Evolutionary conservation across 2,797 vertebrate species (phyloP).

Genomic region (Pagetopsis macropterus): DNA sequence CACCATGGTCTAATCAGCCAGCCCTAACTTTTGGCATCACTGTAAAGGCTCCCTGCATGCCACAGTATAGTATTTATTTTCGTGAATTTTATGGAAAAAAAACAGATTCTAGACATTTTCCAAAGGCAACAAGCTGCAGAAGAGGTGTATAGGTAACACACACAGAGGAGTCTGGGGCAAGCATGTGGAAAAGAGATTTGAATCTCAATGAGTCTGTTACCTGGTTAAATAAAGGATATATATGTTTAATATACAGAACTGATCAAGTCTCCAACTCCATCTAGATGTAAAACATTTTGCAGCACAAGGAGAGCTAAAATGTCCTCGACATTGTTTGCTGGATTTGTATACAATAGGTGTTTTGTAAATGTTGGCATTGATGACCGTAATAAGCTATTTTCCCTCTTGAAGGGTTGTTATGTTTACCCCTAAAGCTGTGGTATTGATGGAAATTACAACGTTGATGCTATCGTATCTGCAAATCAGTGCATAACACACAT

Average conservation of each 20-base stretch:
- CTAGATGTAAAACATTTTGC: neutral
- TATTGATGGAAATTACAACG: neutral
- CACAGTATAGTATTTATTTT: neutral
- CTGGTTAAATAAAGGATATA: too few relatives aligned
- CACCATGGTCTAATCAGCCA: slow-evolving; percentile 36
- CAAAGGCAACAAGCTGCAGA: neutral
- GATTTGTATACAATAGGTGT: neutral
- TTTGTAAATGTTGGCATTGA: neutral
- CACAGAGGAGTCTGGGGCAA: neutral
- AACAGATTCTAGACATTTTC: neutral
- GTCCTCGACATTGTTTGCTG: neutral
- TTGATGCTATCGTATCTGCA: neutral
- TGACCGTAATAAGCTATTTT: neutral
- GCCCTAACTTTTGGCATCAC: slow-evolving; percentile 29
- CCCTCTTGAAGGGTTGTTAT: neutral
- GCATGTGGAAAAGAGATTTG: neutral
- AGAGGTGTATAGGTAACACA: neutral
- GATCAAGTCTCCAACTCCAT: neutral
- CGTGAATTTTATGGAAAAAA: neutral
- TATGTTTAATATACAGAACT: neutral
- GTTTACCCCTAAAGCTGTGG: neutral
- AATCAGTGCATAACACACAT: neutral
- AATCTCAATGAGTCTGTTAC: too few relatives aligned
- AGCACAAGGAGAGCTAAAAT: neutral
- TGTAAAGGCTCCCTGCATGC: neutral